These are phyloP conservation scores for Sebastes oblongus DNA, from an alignment of 2,797 vertebrate species.

Conservation along the genomic window DNA sequence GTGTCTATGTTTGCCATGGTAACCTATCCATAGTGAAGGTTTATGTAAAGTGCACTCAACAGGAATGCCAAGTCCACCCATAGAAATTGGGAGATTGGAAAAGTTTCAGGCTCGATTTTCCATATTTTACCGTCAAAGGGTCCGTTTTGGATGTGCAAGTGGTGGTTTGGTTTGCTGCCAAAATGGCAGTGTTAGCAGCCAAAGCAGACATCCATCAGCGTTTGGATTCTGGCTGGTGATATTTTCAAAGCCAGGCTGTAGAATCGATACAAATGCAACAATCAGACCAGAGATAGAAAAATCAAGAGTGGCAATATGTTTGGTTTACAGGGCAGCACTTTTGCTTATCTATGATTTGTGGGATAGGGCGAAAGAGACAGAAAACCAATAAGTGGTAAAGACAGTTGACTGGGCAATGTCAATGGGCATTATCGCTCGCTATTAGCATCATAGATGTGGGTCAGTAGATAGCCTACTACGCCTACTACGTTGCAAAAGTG, in stretches of 20 bases:
- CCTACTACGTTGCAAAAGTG: too few relatives aligned
- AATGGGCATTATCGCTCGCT: too few relatives aligned
- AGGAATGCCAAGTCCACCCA: neutral
- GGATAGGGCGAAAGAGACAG: neutral
- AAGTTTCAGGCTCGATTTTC: neutral
- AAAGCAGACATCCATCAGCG: slow-evolving; percentile 45
- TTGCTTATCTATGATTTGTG: neutral
- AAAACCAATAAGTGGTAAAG: neutral
- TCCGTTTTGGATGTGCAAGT: slow-evolving; percentile 26
- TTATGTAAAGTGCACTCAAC: slow-evolving; percentile 19
- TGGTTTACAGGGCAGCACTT: neutral
- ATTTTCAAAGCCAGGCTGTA: slow-evolving; percentile 32
- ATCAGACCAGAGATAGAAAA: neutral
- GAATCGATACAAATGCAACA: slow-evolving; percentile 26
- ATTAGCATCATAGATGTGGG: too few relatives aligned
- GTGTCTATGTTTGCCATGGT: slow-evolving; percentile 7
- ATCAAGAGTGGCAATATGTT: neutral
- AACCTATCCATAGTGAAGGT: slow-evolving; percentile 17
- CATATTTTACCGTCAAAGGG: slow-evolving; percentile 18
- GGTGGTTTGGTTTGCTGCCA: slow-evolving; percentile 53
- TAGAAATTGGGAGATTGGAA: slow-evolving; percentile 8
- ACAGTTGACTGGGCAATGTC: neutral
- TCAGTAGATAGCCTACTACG: too few relatives aligned
- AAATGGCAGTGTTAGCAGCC: slow-evolving; percentile 26
- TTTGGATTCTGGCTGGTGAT: slow-evolving; percentile 37